Conservation (phyloP, 2,113 vertebrate genomes). For the Aleadryas rufinucha region DNA sequence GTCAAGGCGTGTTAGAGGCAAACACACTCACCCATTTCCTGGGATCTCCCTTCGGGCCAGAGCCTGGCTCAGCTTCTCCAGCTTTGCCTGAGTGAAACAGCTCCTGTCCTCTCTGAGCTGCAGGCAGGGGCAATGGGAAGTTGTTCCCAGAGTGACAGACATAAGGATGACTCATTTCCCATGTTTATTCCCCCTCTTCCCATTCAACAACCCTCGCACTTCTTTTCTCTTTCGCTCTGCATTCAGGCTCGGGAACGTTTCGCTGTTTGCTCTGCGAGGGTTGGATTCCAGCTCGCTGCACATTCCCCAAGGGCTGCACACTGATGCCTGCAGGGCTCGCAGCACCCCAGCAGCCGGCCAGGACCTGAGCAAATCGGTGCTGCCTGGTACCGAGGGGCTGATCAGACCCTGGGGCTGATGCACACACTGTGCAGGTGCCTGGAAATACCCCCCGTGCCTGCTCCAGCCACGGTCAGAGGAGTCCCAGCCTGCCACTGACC, state of each 20-base stretch:
- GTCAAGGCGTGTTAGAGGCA: neutral
- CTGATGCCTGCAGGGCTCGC: neutral
- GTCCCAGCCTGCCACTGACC: neutral
- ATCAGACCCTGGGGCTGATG: fast-evolving
- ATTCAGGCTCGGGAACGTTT: neutral
- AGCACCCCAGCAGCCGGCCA: neutral
- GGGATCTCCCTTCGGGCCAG: neutral
- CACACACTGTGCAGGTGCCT: neutral
- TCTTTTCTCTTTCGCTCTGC: constrained; percentile 1
- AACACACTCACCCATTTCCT: neutral
- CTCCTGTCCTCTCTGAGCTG: neutral
- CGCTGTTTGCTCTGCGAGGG: neutral
- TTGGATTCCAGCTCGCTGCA: neutral
- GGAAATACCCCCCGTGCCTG: neutral
- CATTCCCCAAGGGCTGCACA: neutral
- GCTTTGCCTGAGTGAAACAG: neutral
- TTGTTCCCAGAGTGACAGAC: constrained; percentile 5
- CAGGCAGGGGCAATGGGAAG: constrained; percentile 24
- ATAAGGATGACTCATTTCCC: constrained; percentile 7
- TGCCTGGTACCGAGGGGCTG: neutral
- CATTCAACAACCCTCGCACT: constrained; percentile 28
- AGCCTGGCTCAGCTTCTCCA: neutral
- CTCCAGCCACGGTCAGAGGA: neutral
- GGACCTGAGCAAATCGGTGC: neutral
- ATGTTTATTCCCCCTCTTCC: constrained; percentile 51